Conservation (phyloP, 2,888 invertebrate species). For the Drosophila paramelanica region DNA sequence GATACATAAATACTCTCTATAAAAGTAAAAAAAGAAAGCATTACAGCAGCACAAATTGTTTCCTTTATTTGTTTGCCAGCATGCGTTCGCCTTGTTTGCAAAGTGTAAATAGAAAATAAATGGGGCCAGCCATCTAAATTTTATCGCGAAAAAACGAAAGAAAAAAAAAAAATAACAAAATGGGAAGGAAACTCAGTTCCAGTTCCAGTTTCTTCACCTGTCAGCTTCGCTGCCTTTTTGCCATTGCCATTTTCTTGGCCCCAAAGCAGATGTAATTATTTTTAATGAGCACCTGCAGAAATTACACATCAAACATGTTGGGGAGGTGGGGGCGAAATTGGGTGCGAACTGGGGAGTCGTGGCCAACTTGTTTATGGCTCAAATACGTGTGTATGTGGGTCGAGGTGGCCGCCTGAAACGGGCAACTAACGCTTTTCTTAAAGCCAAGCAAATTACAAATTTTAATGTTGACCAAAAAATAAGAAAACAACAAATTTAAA, state of each 20-base stretch:
- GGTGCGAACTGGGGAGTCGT: neutral
- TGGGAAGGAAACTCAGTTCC: slow-evolving; percentile 26
- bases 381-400: slow-evolving; percentile 40
- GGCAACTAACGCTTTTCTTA: slow-evolving; percentile 32
- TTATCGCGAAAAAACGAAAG: slow-evolving; percentile 39
- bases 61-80: slow-evolving; percentile 41
- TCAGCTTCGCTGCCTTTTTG: slow-evolving; percentile 58
- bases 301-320: slow-evolving; percentile 75
- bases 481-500: slow-evolving; percentile 33
- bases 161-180: neutral
- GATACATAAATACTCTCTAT: slow-evolving; percentile 3
- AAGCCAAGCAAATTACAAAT: slow-evolving; percentile 40
- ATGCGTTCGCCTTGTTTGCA: slow-evolving; percentile 41
- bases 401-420: slow-evolving; percentile 24
- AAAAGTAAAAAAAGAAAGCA: neutral
- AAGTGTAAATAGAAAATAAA: slow-evolving; percentile 62
- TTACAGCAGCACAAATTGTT: slow-evolving; percentile 15
- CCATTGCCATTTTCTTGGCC: slow-evolving; percentile 61
- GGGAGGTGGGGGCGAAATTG: neutral
- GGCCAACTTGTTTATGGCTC: slow-evolving; percentile 55
- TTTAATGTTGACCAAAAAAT: slow-evolving; percentile 31
- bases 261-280: slow-evolving; percentile 77
- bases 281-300: slow-evolving; percentile 78
- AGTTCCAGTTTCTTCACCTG: slow-evolving; percentile 58
- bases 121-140: slow-evolving; percentile 54